These are phyloP conservation scores for Sipha maydis DNA, from an alignment of 2,888 invertebrate species.

Conservation along the genomic window DNA sequence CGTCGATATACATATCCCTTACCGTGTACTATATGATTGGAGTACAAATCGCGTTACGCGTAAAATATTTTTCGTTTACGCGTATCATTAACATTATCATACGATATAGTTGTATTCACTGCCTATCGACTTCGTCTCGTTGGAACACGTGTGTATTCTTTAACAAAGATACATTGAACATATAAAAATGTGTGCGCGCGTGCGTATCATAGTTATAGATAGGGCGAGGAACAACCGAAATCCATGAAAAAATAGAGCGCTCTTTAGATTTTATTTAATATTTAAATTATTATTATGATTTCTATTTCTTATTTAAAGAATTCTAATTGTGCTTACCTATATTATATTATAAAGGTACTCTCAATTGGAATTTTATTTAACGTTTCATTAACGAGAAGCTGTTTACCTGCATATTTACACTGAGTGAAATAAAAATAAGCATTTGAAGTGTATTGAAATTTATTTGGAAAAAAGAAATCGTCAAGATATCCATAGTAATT, in stretches of 20 bases:
- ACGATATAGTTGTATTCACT: not conserved
- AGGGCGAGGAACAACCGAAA: not conserved
- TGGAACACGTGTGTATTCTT: not conserved
- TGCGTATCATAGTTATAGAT: not conserved
- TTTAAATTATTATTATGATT: no score
- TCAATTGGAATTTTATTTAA: no score
- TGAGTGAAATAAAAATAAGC: no score
- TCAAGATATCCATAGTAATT: no score
- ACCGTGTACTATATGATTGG: not conserved
- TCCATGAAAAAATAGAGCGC: not conserved
- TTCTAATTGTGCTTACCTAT: no score
- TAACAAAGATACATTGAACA: not conserved
- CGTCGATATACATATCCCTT: not conserved
- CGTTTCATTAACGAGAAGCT: no score
- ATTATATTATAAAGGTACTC: no score
- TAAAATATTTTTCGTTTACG: not conserved
- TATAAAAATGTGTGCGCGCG: not conserved
- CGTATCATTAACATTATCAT: not conserved
- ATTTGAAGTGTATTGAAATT: no score
- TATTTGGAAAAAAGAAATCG: no score
- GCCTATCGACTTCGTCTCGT: not conserved
- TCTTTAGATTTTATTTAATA: no score
- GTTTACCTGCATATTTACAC: no score
- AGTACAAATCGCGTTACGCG: not conserved
- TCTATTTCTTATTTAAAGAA: no score